phyloP scores from a whole-genome alignment of 2,888 invertebrate genomes.

The Hesperia comma region DNA sequence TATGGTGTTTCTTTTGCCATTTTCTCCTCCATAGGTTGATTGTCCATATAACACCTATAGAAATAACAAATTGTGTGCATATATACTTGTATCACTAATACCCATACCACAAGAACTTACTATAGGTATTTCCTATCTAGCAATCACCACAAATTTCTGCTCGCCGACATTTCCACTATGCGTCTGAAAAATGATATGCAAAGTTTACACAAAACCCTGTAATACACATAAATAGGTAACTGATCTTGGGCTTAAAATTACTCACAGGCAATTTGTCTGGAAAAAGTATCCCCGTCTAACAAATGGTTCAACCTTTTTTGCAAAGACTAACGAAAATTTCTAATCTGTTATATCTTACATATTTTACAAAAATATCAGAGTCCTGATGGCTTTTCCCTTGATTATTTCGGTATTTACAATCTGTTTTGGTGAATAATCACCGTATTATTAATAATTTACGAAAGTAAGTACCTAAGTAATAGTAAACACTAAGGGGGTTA shows the following conservation, averaged over 20 bases:
- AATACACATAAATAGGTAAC: slow-evolving; percentile 77
- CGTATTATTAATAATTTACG: too few relatives aligned
- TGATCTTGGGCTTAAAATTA: slow-evolving; percentile 76
- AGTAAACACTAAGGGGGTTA: too few relatives aligned
- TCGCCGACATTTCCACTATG: not conserved
- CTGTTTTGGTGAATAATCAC: too few relatives aligned
- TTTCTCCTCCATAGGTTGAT: too few relatives aligned
- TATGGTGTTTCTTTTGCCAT: too few relatives aligned
- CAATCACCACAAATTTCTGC: too few relatives aligned
- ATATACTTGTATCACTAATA: too few relatives aligned
- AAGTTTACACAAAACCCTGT: slow-evolving; percentile 45
- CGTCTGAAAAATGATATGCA: slow-evolving; percentile 16
- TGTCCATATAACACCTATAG: too few relatives aligned
- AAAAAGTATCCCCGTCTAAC: slow-evolving; percentile 71
- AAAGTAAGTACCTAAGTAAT: too few relatives aligned
- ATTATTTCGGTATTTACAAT: slow-evolving; percentile 15
- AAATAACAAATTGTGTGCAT: too few relatives aligned
- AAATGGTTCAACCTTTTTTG: slow-evolving; percentile 76
- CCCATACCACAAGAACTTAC: too few relatives aligned
- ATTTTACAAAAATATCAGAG: slow-evolving; percentile 34
- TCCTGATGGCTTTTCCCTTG: slow-evolving; percentile 17
- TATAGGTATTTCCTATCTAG: too few relatives aligned
- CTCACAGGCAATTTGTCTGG: slow-evolving; percentile 79
- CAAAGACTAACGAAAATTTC: slow-evolving; percentile 62
- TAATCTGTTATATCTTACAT: slow-evolving; percentile 65